Evolutionary conservation across 2,888 invertebrate species (phyloP).

Genomic region (Chrysotoxum bicinctum): DNA sequence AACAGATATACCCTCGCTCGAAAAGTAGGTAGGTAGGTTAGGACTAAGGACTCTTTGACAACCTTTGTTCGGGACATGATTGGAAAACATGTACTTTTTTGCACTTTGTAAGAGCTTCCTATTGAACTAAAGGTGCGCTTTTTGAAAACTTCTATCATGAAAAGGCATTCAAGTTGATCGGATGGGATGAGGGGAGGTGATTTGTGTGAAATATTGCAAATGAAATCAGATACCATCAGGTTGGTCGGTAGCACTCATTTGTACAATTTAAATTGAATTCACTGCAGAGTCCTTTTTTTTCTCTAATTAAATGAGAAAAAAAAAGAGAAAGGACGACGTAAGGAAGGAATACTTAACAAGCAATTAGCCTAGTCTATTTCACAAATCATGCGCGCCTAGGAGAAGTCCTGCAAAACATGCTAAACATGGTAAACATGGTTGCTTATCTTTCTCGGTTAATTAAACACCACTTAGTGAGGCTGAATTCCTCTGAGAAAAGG

Average conservation of each 20-base stretch:
- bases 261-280: constrained; percentile 7
- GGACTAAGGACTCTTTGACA: constrained; percentile 22
- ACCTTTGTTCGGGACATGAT: constrained; percentile 5
- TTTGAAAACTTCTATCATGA: constrained; percentile 15
- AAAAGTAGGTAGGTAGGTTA: background rate
- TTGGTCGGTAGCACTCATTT: background rate
- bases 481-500: constrained; percentile 33
- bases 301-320: background rate
- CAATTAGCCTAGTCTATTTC: constrained; percentile 62
- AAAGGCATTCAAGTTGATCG: background rate
- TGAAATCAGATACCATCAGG: constrained; percentile 15
- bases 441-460: constrained; percentile 64
- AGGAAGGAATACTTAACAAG: constrained; percentile 46
- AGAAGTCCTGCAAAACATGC: constrained; percentile 16
- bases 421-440: constrained; percentile 21
- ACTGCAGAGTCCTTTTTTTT: background rate
- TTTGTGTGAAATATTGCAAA: constrained; percentile 4
- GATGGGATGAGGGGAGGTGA: background rate
- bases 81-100: constrained; percentile 23
- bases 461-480: constrained; percentile 55
- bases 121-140: background rate
- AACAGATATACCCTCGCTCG: background rate
- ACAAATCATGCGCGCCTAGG: constrained; percentile 39
- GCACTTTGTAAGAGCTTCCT: background rate
- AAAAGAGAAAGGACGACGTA: background rate